Base-by-base conservation (phyloP, 2,113 vertebrate genomes). In the Gambusia holbrooki region DNA sequence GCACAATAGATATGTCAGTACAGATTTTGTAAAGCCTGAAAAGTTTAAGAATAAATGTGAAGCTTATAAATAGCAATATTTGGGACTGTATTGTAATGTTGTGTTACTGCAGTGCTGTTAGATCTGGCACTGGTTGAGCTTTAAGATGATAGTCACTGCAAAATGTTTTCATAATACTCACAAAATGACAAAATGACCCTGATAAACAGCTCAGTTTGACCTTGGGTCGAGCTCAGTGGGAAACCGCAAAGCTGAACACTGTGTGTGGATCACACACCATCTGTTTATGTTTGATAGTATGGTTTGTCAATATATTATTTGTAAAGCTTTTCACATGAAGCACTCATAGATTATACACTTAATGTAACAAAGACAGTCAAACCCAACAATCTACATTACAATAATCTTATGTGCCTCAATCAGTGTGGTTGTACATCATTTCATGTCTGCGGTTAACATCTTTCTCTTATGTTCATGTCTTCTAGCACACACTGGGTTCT, bases 311-410 rank as follows among this genome's bases (percentile, higher is more conserved):
- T 27, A 2, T 4, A 42, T 33, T 42, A 48, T 14, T n/a, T 29
- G 27, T 30, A 51, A 66, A 15, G 30, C 37, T 33, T n/a, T 4
- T 68, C 66, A 14, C 5, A 77, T 64, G 33, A 37, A 65, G n/a
- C 62, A 40, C 22, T 78, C 33, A 27, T 62, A 68, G 87, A 88
- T 90, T 89, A 86, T 73, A 75, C 70, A 62, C 78, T 66, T 75
- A 61, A 65, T 42, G 51, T 28, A 45, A 13, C 64, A 61, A 66
- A 62, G 73, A 80, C 58, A 76, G 40, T 33, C 51, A 79, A 68
- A 79, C 60, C 27, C 65, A 69, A 0, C 62, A 32, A 83, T 85
- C 85, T 77, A 58, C 86, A 85, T 86, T 48, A 87, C 62, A 82
- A 82, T 77, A 60, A 33, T 22, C 37, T 1, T 22, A 25, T 51